Percentiles rank a stretch among this genome's conserved stretches.
phyloP scores from a whole-genome alignment of 2,113 vertebrate genomes.

The Struthidea cinerea region DNA sequence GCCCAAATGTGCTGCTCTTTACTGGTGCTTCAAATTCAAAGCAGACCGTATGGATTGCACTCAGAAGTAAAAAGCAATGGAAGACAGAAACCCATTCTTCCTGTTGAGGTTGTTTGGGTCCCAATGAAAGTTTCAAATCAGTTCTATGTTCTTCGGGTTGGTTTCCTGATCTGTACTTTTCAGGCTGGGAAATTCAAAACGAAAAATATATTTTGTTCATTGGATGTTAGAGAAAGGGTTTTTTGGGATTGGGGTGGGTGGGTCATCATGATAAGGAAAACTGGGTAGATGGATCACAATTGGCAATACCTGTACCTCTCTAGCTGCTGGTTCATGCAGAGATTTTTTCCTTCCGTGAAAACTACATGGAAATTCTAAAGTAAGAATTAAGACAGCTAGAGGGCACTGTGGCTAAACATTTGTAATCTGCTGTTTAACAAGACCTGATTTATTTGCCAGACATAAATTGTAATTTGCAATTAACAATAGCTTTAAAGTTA shows the following conservation, averaged over 20 bases:
- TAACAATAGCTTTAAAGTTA: neutral
- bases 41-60: neutral
- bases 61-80: neutral
- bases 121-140: neutral
- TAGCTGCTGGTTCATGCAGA: neutral
- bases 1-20: neutral
- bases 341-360: neutral
- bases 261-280: neutral
- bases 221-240: neutral
- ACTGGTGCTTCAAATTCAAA: neutral
- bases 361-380: neutral
- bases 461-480: neutral
- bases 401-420: conserved; percentile 67
- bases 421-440: neutral
- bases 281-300: neutral
- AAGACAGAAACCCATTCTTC: neutral
- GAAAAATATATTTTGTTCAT: neutral
- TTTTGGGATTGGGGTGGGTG: neutral
- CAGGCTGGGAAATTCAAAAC: neutral
- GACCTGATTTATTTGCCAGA: neutral
- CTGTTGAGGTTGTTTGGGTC: neutral
- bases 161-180: neutral
- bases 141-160: neutral
- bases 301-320: neutral
- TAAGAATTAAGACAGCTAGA: conserved; percentile 42